Percentiles rank a stretch among this genome's conserved stretches.
These are phyloP conservation scores for Hiodon alosoides DNA, from an alignment of 2,113 vertebrate genomes.

Conservation along the genomic window DNA sequence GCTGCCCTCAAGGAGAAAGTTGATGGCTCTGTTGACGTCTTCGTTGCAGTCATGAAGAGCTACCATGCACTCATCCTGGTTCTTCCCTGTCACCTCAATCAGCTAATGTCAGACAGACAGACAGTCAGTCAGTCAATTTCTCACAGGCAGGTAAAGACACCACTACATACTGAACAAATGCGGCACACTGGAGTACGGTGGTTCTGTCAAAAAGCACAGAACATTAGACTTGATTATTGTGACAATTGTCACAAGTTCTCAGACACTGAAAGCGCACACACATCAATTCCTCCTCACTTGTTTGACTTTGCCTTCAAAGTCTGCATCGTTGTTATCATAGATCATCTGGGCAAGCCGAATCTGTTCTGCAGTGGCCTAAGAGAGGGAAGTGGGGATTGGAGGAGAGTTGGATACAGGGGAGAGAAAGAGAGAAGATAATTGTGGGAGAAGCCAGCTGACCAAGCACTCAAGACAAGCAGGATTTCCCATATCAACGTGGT, in stretches of 20 bases:
- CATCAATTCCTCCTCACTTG: constrained; percentile 61
- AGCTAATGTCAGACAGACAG: constrained; percentile 58
- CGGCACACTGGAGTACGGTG: not conserved
- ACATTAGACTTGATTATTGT: too few relatives aligned
- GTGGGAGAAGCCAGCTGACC: too few relatives aligned
- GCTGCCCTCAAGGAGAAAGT: constrained; percentile 84
- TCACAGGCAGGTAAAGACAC: not conserved
- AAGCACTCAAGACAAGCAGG: too few relatives aligned
- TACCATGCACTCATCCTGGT: constrained; percentile 89
- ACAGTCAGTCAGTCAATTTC: constrained; percentile 12
- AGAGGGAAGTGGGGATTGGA: constrained; percentile 26
- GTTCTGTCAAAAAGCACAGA: not conserved
- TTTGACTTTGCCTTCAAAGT: constrained; percentile 96
- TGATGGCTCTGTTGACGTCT: constrained; percentile 93
- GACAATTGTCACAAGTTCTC: not conserved
- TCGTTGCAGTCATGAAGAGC: constrained; percentile 91
- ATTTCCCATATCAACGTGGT: too few relatives aligned
- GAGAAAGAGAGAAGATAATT: too few relatives aligned
- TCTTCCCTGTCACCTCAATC: constrained; percentile 93
- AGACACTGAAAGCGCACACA: not conserved
- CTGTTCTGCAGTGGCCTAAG: constrained; percentile 94
- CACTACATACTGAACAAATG: not conserved
- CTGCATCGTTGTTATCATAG: constrained; percentile 90
- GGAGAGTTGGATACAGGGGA: too few relatives aligned
- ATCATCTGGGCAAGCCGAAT: constrained; percentile 95